A percentile compares a stretch with the other conserved stretches of the same genome.
Evolutionary conservation across 2,797 vertebrate genomes (phyloP).

Genomic region (Lepus oiostolus): DNA sequence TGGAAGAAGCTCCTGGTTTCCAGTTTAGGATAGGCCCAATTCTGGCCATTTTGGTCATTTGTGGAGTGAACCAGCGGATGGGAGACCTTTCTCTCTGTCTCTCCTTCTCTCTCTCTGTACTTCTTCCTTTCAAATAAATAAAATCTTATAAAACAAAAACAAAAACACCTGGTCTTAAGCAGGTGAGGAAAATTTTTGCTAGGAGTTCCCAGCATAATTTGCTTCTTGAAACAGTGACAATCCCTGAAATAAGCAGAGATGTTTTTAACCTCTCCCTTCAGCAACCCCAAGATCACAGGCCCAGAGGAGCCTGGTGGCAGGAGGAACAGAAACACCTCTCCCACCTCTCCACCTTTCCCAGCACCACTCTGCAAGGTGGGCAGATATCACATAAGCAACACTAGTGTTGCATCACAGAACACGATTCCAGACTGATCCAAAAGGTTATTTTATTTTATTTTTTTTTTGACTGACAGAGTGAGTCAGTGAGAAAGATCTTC

Average conservation of each 20-base stretch:
- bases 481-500: too few species aligned
- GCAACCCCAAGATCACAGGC: neutral
- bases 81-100: too few species aligned
- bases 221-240: constrained; percentile 43
- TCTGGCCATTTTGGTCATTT: too few species aligned
- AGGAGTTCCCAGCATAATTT: neutral
- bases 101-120: too few species aligned
- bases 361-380: neutral
- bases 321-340: neutral
- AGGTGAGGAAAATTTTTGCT: neutral
- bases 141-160: too few species aligned
- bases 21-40: too few species aligned
- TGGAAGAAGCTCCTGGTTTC: too few species aligned
- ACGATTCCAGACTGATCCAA: constrained; percentile 49
- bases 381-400: neutral
- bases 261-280: neutral
- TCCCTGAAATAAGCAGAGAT: neutral
- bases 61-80: too few species aligned
- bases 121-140: too few species aligned
- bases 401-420: neutral
- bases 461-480: too few species aligned
- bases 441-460: constrained; percentile 8
- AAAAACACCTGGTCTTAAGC: too few species aligned
- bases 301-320: neutral
- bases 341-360: neutral